Base-by-base conservation (phyloP, 2,888 invertebrate species). In the Melanotus villosus region DNA sequence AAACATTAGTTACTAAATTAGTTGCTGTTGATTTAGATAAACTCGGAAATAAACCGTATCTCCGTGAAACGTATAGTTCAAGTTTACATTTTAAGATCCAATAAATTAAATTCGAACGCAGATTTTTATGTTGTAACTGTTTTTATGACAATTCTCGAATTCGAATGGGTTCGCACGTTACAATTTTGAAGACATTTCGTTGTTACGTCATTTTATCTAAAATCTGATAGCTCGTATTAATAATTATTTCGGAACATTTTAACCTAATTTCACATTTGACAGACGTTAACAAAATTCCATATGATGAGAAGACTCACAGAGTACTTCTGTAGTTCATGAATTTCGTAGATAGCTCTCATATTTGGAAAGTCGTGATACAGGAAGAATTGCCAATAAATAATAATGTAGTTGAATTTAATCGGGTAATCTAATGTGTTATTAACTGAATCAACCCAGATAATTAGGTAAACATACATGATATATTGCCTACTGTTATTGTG, bases 371-470 rank as follows among this genome's bases (percentile, higher is more conserved):
- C 57, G 64, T 65, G 65, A 45, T 30, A 18, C 34, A 21, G 43
- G 56, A 64, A 64, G 43, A 64, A 56, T 62, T 26, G 63, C 26
- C 23, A 63, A 63, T 57, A 65, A 65, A 57, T 57, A 57, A 65
- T 56, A 57, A 56, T 57, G 56, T 45, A 19, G 57, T 57, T 23
- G 43, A 56, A 57, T 57, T 56, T 57, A 45, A 57, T 47, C 45
- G 14, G 34, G 23, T 56, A 65, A 57, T 63, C 38, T 63, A 62
- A 62, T 47, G 62, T 52, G 54, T 63, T 63, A 63, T 63, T 65
- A 57, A 57, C 43, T 57, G 47, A 65, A 65, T 54, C 32, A 57
- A 54, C 43, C 30, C 30, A 32, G 57, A 65, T 65, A 65, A 65
- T 65, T 57, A 57, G 56, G 45, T 65, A 65, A 65, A 65, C 45